Base-by-base conservation (phyloP, 2,888 invertebrate genomes). In the Neoaliturus tenellus region DNA sequence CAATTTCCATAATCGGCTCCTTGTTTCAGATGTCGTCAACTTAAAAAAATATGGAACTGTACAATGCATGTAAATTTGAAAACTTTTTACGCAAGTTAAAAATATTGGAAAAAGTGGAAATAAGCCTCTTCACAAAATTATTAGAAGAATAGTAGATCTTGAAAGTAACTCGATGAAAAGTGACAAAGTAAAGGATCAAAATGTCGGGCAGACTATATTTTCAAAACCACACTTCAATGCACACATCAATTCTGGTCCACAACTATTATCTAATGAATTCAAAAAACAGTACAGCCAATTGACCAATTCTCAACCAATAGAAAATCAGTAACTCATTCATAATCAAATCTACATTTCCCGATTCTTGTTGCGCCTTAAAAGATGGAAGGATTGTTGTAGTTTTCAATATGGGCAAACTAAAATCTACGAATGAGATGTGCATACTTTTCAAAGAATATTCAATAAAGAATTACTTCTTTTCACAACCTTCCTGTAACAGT, bases 1-100 rank as follows among this genome's bases (percentile, higher is more conserved):
- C 20, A 81, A 67, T 67, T 81, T 81, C 41, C 81, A 81, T 20
- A n/a, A n/a, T 14, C 41, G 39, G n/a, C 8, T 41, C 28, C 75
- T 41, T 48, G 14, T 75, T n/a, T 10, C 75, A 3, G 75, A 41
- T 48, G 48, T 17, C 41, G 41, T 17, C 25, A 4, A 20, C n/a
- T 6, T 75, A 20, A 20, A 44, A 44, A 5, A 12, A 28, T 14
- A 14, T 75, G 17, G 75, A 39, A 41, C 8, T 23, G 5, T 75
- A 44, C 28, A 69, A 33, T 14, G 69, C 69, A 6, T 69, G 28
- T 33, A 69, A 69, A 69, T 69, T 69, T 69, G 69, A 69, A 39
- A 69, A 69, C 39, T 69, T 23, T 39, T 20, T 69, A 4, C 4
- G 10, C 20, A 23, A 8, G 5, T n/a, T 69, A 10, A 69, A 69